A percentile compares a stretch with the other conserved stretches of the same genome.
phyloP scores from a whole-genome alignment of 2,888 invertebrate genomes.

The Ceratothoa steindachneri region DNA sequence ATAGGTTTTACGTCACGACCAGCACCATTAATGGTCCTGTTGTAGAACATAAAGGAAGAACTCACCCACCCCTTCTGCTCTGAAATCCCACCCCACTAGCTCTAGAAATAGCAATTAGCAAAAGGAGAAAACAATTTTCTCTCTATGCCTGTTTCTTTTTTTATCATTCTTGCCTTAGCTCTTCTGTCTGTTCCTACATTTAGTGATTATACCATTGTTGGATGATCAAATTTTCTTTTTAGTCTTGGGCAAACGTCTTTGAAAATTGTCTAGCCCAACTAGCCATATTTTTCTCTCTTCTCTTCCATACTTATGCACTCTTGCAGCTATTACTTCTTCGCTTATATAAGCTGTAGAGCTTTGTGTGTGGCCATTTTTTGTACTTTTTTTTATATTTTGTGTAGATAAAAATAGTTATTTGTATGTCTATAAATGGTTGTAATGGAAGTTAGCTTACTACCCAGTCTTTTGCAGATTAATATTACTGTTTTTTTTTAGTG shows the following conservation, averaged over 20 bases:
- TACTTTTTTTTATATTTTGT: background rate
- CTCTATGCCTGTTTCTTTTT: background rate
- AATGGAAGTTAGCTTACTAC: too few species aligned
- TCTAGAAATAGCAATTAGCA: background rate
- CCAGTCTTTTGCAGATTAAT: too few species aligned
- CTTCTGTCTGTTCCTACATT: background rate
- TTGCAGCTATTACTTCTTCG: background rate
- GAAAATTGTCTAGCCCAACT: too few species aligned
- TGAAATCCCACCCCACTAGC: background rate
- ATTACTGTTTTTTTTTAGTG: background rate
- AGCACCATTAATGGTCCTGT: too few species aligned
- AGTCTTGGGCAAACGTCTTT: too few species aligned
- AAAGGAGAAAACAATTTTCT: background rate
- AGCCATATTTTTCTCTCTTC: too few species aligned
- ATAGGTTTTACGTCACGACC: too few species aligned
- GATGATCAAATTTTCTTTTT: background rate
- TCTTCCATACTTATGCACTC: background rate
- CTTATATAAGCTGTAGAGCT: too few species aligned
- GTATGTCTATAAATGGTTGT: background rate
- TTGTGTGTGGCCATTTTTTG: background rate
- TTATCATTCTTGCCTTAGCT: too few species aligned
- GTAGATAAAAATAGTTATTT: background rate
- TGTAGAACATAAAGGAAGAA: too few species aligned
- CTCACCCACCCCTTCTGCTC: too few species aligned
- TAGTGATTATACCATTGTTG: background rate